Evolutionary conservation across 2,797 vertebrate species (phyloP).

Genomic region (Pygocentrus nattereri): DNA sequence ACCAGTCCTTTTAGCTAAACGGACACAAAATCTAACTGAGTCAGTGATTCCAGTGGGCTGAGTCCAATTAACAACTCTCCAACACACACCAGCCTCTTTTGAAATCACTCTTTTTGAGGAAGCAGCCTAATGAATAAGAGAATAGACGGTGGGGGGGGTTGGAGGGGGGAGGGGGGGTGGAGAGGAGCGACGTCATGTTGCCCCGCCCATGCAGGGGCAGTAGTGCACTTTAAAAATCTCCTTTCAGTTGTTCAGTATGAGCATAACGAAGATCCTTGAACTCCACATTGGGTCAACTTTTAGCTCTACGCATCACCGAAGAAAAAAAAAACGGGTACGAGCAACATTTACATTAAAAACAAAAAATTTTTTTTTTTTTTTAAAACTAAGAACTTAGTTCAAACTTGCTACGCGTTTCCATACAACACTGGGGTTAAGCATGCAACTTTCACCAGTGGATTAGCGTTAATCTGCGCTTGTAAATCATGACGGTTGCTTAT

Average conservation of each 20-base stretch:
- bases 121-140: not conserved
- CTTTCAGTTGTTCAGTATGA: constrained; percentile 37
- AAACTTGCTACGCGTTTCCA: not conserved
- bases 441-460: constrained; percentile 35
- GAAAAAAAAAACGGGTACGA: not conserved
- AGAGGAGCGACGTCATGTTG: constrained; percentile 4
- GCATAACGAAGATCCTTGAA: constrained; percentile 10
- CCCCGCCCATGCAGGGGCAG: constrained; percentile 47
- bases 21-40: not conserved
- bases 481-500: constrained; percentile 2
- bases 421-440: constrained; percentile 20
- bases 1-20: not conserved
- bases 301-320: not conserved
- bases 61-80: constrained; percentile 1
- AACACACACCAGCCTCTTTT: not conserved
- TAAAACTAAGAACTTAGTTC: not conserved
- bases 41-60: not conserved
- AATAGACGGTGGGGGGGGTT: not conserved
- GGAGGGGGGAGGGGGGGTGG: too few species aligned
- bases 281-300: not conserved
- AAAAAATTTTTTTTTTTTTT: too few species aligned
- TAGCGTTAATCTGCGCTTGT: not conserved
- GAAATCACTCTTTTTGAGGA: constrained; percentile 4
- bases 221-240: constrained; percentile 41
- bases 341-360: not conserved